phyloP scores from a whole-genome alignment of 2,888 invertebrate genomes.

The Aporophyla nigra region DNA sequence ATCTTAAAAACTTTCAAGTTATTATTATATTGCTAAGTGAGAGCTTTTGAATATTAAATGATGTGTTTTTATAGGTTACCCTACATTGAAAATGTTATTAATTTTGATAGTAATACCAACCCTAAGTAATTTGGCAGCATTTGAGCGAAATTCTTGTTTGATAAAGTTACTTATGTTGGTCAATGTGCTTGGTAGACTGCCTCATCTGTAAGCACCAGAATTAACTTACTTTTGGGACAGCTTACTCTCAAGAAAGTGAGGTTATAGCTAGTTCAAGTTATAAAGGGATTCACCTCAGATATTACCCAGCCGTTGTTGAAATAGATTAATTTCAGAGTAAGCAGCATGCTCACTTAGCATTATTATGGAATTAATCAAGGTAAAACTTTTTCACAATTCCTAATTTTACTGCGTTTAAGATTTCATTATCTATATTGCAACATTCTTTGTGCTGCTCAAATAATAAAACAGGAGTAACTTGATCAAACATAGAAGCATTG shows the following conservation, averaged over 20 bases:
- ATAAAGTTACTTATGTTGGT: constrained; percentile 23
- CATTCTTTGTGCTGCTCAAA: no score
- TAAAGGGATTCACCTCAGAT: not conserved
- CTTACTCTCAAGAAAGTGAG: not conserved
- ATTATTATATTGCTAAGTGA: not conserved
- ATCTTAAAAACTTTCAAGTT: not conserved
- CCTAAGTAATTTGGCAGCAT: constrained; percentile 43
- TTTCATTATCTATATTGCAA: not conserved
- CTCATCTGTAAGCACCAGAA: constrained; percentile 59
- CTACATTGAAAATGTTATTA: not conserved
- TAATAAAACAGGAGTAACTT: not conserved
- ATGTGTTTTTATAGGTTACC: not conserved
- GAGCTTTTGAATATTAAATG: not conserved
- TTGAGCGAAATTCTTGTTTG: constrained; percentile 10
- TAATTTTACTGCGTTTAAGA: no score
- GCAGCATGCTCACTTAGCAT: not conserved
- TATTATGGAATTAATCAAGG: not conserved
- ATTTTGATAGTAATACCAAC: constrained; percentile 44
- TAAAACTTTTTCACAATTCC: not conserved
- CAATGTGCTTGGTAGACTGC: constrained; percentile 26
- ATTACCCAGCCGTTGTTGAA: not conserved
- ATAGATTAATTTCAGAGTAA: not conserved
- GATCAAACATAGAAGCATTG: not conserved
- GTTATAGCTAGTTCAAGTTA: not conserved
- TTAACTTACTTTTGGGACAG: constrained; percentile 28